Base-by-base conservation (phyloP, 2,888 invertebrate genomes). In the Phania funesta region DNA sequence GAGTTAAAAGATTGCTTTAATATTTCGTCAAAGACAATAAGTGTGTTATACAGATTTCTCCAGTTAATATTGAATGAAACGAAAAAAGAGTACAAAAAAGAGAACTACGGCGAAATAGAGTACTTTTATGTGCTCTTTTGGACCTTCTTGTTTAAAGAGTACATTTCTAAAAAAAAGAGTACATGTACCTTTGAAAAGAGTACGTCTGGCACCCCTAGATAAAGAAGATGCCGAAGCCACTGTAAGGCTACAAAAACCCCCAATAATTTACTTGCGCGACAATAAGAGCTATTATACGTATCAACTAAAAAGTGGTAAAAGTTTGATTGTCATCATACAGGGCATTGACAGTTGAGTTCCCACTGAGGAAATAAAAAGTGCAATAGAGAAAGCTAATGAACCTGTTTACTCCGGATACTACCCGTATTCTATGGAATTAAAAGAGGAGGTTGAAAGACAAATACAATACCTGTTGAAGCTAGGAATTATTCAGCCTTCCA, bases 391-490 rank as follows among this genome's bases (percentile, higher is more conserved):
- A 18, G 26, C 60, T 11, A 26, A 60, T 11, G 38, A 71, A 6
- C 35, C 71, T 3, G 20, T 71, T 18, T 60, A 71, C 8, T 71
- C 41, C 3, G 18, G 29, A 22, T 62, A 52, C 29, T 73, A 60
- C 18, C 71, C 71, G 0, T 71, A 71, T 26, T 32, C 60, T 35
- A 26, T 24, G 35, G 11, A 22, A 29, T 13, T 71, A 46, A 50
- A 48, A 44, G 58, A 32, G 13, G 58, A 58, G 35, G 26, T 26
- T 5, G 70, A 71, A 22, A 58, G 35, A 22, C 58, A 71, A 71
- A 58, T 60, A 7, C 24, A 24, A 13, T 48, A 71, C 5, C 44
- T 58, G 26, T 60, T 48, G 2, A 24, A 48, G 9, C 48, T 60
- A 3, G 20, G 35, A 6, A 71, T 71, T 13, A 60, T 71, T 50